Evolutionary conservation across 1,140 invertebrate species (phyloP).

Genomic region (Phymastichus coffea): DNA sequence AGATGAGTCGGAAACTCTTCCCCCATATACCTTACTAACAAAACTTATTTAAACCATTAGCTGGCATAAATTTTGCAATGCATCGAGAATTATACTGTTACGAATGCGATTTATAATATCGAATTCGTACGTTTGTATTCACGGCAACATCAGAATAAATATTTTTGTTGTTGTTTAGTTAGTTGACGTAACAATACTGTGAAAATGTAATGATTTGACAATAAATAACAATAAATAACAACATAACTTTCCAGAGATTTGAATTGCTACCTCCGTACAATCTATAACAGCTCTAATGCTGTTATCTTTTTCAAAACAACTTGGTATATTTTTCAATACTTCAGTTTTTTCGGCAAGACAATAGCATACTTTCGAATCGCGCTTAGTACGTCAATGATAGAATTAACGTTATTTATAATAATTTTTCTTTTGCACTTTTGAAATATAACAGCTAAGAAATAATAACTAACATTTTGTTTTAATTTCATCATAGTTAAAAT

Average conservation of each 20-base stretch:
- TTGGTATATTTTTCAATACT: constrained; percentile 28
- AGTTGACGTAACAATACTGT: no score
- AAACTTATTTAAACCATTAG: no score
- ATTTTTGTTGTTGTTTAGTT: no score
- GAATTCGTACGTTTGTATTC: no score
- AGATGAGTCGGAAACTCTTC: constrained; percentile 35
- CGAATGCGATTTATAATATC: no score
- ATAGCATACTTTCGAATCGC: constrained; percentile 16
- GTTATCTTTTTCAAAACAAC: constrained; percentile 25
- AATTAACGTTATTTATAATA: constrained; percentile 4
- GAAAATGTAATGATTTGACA: constrained; percentile 33
- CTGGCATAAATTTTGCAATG: no score
- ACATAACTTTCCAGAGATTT: constrained; percentile 9
- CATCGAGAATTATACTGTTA: no score
- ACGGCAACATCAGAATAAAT: no score
- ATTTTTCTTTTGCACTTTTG: neutral
- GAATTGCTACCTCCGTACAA: neutral
- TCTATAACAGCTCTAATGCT: constrained; percentile 19
- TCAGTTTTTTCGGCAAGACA: constrained; percentile 8
- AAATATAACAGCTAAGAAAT: constrained; percentile 5
- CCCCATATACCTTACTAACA: no score
- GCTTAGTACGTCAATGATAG: constrained; percentile 3
- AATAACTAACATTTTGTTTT: constrained; percentile 17
- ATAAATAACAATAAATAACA: no score
- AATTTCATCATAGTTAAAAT: constrained; percentile 16